These are phyloP conservation scores for Drymodes brunneopygia DNA, from an alignment of 2,113 vertebrate species.

Conservation along the genomic window DNA sequence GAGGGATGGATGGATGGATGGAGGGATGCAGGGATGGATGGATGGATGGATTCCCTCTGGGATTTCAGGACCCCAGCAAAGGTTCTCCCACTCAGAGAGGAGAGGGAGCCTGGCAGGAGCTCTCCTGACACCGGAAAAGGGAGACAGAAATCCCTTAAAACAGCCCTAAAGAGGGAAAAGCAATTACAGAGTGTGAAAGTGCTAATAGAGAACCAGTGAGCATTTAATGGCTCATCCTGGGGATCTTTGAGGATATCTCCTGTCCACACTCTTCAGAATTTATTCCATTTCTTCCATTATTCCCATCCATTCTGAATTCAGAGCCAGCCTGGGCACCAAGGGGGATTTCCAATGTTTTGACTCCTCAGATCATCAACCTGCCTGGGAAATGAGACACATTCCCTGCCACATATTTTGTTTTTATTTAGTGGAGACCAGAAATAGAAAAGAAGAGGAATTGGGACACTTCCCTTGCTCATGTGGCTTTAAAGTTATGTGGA, in stretches of 20 bases:
- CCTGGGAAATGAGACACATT: not conserved
- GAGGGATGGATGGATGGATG: too few species aligned
- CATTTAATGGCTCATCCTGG: not conserved
- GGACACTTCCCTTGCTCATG: not conserved
- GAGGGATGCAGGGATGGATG: too few species aligned
- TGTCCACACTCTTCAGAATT: not conserved
- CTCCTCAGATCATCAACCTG: not conserved
- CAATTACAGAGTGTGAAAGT: not conserved
- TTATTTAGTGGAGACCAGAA: not conserved
- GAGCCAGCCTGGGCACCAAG: not conserved
- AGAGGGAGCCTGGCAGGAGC: not conserved
- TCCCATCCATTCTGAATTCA: not conserved
- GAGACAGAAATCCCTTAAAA: not conserved
- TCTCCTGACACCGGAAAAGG: rapidly evolving
- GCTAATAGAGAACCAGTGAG: not conserved
- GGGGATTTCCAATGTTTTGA: not conserved
- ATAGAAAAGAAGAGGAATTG: not conserved
- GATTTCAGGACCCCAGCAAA: rapidly evolving
- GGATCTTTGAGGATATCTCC: not conserved
- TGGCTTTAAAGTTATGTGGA: not conserved
- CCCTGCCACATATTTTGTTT: not conserved
- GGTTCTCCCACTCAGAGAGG: rapidly evolving
- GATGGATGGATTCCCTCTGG: too few species aligned
- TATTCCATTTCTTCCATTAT: not conserved
- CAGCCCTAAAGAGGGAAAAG: not conserved